phyloP scores from a whole-genome alignment of 2,113 vertebrate species.

The Chaetodon trifascialis region DNA sequence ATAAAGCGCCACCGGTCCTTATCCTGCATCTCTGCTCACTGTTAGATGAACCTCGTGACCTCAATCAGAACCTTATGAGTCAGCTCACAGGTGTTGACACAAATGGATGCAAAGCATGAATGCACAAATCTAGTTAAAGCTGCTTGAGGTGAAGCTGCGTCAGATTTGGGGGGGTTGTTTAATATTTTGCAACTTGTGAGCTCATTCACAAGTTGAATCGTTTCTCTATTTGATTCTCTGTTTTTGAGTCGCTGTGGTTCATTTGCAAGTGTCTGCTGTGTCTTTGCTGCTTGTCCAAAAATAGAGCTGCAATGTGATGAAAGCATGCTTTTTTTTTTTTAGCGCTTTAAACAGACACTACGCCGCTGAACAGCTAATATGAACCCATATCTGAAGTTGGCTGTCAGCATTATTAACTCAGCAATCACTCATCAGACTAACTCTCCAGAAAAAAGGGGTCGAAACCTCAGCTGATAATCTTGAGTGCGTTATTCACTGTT shows the following conservation, averaged over 20 bases:
- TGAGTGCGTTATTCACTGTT: conserved; percentile 19
- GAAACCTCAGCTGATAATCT: neutral
- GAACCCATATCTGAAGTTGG: neutral
- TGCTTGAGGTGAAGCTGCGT: neutral
- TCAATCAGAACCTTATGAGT: conserved; percentile 66
- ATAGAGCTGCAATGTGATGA: neutral
- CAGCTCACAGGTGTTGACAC: conserved; percentile 48
- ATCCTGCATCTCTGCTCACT: conserved; percentile 58
- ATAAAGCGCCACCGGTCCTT: conserved; percentile 55
- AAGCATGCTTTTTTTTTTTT: neutral
- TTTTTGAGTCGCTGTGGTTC: neutral
- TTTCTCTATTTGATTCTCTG: neutral
- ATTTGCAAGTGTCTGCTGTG: neutral
- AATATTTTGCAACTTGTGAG: neutral
- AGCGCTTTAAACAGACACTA: neutral
- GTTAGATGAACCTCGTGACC: conserved; percentile 63
- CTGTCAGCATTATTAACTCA: neutral
- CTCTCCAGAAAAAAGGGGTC: neutral
- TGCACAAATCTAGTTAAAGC: neutral
- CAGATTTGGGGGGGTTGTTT: neutral
- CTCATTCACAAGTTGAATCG: neutral
- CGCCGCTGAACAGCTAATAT: too few species aligned
- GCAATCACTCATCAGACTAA: conserved; percentile 5
- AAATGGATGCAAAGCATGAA: conserved; percentile 18
- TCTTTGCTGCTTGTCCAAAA: neutral